A percentile compares a stretch with the other conserved stretches of the same genome.
These are phyloP conservation scores for Anthopleura xanthogrammica DNA, from an alignment of 92 coral and sea anemone species.

Conservation along the genomic window DNA sequence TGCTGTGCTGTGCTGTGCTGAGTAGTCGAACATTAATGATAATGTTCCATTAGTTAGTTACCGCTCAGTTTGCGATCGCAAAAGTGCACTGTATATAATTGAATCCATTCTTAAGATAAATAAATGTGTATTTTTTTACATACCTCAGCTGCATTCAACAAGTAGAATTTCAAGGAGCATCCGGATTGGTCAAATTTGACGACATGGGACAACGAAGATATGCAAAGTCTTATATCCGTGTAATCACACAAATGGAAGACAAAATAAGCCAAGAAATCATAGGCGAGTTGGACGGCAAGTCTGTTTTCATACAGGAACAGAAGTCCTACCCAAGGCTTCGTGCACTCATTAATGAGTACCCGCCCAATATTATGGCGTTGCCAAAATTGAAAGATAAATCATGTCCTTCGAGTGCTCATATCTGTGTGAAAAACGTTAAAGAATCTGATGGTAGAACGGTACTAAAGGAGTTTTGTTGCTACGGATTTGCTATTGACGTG, in stretches of 20 bases:
- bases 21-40: too few species aligned
- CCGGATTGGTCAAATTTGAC: constrained; percentile 67
- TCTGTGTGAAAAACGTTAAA: constrained; percentile 45
- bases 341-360: constrained; percentile 63
- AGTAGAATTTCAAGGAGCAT: constrained; percentile 52
- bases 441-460: constrained; percentile 31
- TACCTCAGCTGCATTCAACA: constrained; percentile 49
- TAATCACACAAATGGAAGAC: constrained; percentile 28
- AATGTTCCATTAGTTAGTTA: too few species aligned
- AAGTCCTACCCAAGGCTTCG: constrained; percentile 31
- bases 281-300: constrained; percentile 64
- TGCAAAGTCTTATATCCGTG: constrained; percentile 33
- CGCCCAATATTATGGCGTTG: constrained; percentile 67
- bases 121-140: too few species aligned
- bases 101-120: too few species aligned
- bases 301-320: constrained; percentile 26
- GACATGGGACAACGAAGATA: constrained; percentile 54
- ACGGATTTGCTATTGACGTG: constrained; percentile 78
- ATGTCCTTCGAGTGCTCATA: constrained; percentile 56
- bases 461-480: constrained; percentile 52
- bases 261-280: constrained; percentile 26
- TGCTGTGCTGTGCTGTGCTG: too few species aligned
- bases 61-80: too few species aligned
- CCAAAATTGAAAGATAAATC: constrained; percentile 55
- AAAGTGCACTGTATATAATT: too few species aligned